Evolutionary conservation across 1,140 invertebrate species (phyloP).

Genomic region (Aethina tumida): DNA sequence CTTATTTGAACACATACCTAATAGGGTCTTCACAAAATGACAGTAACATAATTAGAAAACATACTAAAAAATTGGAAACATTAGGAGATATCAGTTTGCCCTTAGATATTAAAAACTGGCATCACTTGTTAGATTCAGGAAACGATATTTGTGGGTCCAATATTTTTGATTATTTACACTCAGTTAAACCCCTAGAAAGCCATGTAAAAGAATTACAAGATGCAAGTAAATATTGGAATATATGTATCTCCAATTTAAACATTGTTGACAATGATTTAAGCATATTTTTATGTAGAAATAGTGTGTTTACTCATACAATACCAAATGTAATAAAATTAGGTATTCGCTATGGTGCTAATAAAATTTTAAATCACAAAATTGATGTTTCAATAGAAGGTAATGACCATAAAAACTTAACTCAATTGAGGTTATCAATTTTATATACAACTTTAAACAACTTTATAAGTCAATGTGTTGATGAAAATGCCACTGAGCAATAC

Average conservation of each 20-base stretch:
- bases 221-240: conserved; percentile 15
- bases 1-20: conserved; percentile 20
- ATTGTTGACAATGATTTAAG: conserved; percentile 17
- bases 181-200: conserved; percentile 6
- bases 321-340: conserved; percentile 19
- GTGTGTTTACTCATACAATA: conserved; percentile 15
- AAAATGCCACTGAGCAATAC: conserved; percentile 1
- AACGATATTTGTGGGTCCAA: conserved; percentile 1
- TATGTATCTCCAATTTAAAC: conserved; percentile 17
- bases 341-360: conserved; percentile 4
- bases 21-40: conserved; percentile 8
- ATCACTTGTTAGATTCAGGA: conserved; percentile 12
- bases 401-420: conserved; percentile 16
- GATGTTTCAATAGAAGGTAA: conserved; percentile 5
- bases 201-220: conserved; percentile 9
- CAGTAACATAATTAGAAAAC: conserved; percentile 24
- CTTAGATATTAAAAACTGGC: conserved; percentile 23
- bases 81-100: conserved; percentile 32
- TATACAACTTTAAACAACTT: conserved; percentile 17
- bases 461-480: conserved; percentile 11
- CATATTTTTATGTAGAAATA: conserved; percentile 21
- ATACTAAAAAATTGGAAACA: conserved; percentile 24
- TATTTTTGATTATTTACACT: conserved; percentile 18
- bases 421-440: conserved; percentile 18
- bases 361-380: conserved; percentile 9